Evolutionary conservation across 2,797 vertebrate genomes (phyloP), one percentile per base, ranked within the genome.

Genomic region (Chloroceryle inda): DNA sequence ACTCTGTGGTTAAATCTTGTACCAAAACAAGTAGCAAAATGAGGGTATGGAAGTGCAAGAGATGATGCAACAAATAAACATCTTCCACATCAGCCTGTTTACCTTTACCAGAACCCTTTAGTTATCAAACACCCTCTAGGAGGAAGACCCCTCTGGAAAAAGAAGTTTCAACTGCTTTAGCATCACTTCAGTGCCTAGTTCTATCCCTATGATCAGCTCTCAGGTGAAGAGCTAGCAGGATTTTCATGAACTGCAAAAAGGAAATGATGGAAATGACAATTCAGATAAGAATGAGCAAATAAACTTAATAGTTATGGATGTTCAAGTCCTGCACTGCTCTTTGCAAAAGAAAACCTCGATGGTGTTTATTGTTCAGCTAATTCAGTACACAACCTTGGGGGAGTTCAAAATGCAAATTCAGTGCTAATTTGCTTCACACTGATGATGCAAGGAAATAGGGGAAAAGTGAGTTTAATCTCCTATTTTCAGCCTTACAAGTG

Each of bases 351-450:
- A 92, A 75, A n/a, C 2, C 24, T 21, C 24, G n/a, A 49, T 37
- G 1, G 8, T 31, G 2, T 10, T 13, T 3, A 7, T 63, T 26
- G 10, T 58, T 85, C 55, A 33, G 21, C 10, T 75, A 89, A 62
- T 37, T 82, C 24, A 56, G 27, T 38, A n/a, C 0, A 0, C 5
- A 67, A 7, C 3, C 1, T 33, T 55, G 8, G 44, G n/a, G 24
- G n/a, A 81, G 16, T 26, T 59, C 66, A 13, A 89, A 84, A 59
- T 29, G 21, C 5, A 71, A 67, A 82, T 59, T 76, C 13, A 29
- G 17, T 21, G 11, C n/a, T 52, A 52, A 45, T 59, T 66, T 40
- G 16, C 55, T 56, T 85, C 11, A 40, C 71, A 17, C 2, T 42
- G 21, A 56, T 45, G 64, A 66, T 35, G 6, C 6, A 68, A 66